Conservation (phyloP, 2,888 invertebrate genomes). For the Dimorphilus gyrociliatus region DNA sequence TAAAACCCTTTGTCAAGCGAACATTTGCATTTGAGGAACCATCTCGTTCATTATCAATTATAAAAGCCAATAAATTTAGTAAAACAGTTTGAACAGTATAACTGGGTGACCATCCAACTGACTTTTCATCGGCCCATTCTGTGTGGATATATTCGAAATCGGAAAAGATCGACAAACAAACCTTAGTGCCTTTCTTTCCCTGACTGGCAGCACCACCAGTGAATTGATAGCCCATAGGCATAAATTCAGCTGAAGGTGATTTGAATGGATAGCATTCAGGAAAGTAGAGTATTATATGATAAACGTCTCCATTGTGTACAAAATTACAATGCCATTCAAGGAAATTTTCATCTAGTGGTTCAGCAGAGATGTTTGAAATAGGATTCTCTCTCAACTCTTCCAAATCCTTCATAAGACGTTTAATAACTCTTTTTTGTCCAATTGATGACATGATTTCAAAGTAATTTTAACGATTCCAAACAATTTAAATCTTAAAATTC, state of each 20-base stretch:
- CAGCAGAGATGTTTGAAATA: constrained; percentile 20
- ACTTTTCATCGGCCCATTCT: constrained; percentile 23
- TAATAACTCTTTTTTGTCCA: constrained; percentile 23
- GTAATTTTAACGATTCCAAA: too few relatives aligned
- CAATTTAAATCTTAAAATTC: too few relatives aligned
- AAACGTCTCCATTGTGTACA: constrained; percentile 18
- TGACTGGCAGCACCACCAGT: constrained; percentile 21
- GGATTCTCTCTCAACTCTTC: constrained; percentile 18
- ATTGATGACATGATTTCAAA: too few relatives aligned
- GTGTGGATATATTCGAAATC: constrained; percentile 22
- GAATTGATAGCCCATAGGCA: constrained; percentile 19
- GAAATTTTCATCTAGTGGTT: constrained; percentile 21
- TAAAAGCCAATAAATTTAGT: constrained; percentile 21
- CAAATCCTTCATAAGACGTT: constrained; percentile 18
- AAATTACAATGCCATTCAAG: constrained; percentile 29
- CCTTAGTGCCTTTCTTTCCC: constrained; percentile 20
- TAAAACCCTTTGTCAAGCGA: constrained; percentile 16
- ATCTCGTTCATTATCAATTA: constrained; percentile 19
- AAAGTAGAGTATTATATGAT: constrained; percentile 20
- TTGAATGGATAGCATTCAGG: constrained; percentile 21
- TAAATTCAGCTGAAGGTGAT: constrained; percentile 24
- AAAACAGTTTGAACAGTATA: constrained; percentile 25
- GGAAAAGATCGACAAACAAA: constrained; percentile 24
- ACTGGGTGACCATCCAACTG: constrained; percentile 22
- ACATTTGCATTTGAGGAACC: constrained; percentile 11